Conservation (phyloP, 2,797 vertebrate species). For the Spinus olivaceus region DNA sequence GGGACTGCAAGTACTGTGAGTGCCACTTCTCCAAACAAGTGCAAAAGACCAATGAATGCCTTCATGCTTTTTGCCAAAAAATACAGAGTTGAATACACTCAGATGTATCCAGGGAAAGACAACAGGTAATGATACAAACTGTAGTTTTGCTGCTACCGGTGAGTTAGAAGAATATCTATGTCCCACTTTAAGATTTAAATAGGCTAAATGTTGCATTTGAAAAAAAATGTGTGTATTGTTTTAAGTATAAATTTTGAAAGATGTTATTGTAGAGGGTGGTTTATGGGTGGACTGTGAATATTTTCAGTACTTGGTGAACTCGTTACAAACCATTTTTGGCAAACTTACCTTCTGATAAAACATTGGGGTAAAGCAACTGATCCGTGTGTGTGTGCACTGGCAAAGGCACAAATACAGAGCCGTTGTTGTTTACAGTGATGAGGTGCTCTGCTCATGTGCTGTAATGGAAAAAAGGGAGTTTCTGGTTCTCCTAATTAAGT, state of each 20-base stretch:
- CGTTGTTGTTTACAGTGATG: background rate
- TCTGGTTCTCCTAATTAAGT: background rate
- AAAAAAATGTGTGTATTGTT: background rate
- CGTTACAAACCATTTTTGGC: background rate
- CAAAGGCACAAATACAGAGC: background rate
- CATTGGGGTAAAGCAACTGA: background rate
- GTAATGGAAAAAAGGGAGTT: background rate
- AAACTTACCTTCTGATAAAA: background rate
- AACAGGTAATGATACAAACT: slow-evolving; percentile 85
- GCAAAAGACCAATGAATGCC: slow-evolving; percentile 99
- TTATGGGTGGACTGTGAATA: background rate
- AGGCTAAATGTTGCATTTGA: background rate
- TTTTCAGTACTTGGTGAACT: background rate
- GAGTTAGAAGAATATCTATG: background rate
- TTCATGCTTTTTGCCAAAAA: slow-evolving; percentile 99
- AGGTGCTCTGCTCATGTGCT: background rate
- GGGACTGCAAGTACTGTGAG: slow-evolving; percentile 84
- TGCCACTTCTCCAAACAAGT: slow-evolving; percentile 92
- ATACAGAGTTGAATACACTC: slow-evolving; percentile 98
- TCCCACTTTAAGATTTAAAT: background rate
- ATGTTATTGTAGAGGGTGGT: background rate
- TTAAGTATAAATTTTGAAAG: background rate
- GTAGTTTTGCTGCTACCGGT: background rate
- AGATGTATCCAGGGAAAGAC: slow-evolving; percentile 99
- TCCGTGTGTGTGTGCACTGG: fast-evolving